These are phyloP conservation scores for Protaetia brevitarsis DNA, from an alignment of 1,140 invertebrate genomes.

Conservation along the genomic window DNA sequence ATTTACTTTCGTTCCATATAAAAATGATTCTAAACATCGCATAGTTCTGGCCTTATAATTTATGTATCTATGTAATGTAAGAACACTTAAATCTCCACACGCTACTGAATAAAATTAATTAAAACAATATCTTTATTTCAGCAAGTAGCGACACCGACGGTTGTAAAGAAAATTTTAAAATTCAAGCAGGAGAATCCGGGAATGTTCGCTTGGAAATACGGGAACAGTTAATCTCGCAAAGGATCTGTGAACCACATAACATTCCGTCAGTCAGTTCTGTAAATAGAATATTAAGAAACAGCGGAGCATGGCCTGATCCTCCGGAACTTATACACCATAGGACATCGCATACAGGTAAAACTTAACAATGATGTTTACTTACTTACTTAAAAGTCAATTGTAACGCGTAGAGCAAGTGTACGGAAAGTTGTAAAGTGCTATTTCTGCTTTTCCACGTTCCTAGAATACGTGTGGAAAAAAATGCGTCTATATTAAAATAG, in stretches of 20 bases:
- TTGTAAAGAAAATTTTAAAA: constrained; percentile 87
- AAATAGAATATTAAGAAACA: constrained; percentile 88
- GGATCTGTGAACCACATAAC: constrained; percentile 79
- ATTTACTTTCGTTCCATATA: neutral
- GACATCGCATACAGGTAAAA: constrained; percentile 34
- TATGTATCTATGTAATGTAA: no score
- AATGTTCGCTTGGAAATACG: constrained; percentile 92
- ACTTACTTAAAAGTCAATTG: no score
- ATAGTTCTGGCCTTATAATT: no score
- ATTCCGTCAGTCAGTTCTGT: constrained; percentile 94
- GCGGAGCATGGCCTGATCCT: constrained; percentile 63
- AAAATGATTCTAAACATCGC: no score
- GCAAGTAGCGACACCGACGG: constrained; percentile 91
- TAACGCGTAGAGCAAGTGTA: no score
- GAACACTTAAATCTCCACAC: no score
- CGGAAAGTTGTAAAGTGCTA: no score
- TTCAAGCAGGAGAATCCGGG: constrained; percentile 89
- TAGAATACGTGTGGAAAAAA: no score
- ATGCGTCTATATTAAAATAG: no score
- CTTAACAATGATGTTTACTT: neutral
- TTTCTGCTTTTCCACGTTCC: no score
- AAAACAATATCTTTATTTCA: no score
- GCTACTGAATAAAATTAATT: no score
- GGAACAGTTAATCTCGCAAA: constrained; percentile 77
- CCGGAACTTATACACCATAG: constrained; percentile 35